Conservation (phyloP, 2,113 vertebrate genomes). For the Nothoprocta pentlandii region DNA sequence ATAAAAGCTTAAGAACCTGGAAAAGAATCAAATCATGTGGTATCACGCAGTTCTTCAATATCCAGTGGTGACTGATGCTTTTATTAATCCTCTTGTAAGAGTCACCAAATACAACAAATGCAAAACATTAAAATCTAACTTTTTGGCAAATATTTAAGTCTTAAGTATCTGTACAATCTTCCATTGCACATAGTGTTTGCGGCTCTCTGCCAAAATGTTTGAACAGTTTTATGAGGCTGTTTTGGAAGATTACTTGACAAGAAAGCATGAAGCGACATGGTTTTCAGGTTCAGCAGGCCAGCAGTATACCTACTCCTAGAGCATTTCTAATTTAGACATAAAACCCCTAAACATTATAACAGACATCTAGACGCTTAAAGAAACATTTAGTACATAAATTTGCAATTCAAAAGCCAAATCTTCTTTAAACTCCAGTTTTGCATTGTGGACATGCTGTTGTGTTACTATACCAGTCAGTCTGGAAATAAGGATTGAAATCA, state of each 20-base stretch:
- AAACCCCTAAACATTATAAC: not conserved
- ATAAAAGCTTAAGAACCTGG: not conserved
- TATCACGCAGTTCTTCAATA: not conserved
- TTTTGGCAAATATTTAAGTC: not conserved
- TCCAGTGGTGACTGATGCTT: not conserved
- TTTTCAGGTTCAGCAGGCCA: not conserved
- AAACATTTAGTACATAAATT: not conserved
- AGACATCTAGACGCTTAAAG: not conserved
- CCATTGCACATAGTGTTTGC: not conserved
- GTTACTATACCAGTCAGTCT: not conserved
- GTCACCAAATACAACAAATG: not conserved
- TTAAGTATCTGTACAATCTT: rapidly evolving
- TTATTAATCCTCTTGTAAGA: not conserved
- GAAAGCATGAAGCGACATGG: not conserved
- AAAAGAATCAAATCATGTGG: not conserved
- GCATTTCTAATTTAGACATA: not conserved
- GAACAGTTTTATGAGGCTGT: not conserved
- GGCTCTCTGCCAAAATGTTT: not conserved
- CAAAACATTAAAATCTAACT: not conserved
- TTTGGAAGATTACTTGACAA: not conserved
- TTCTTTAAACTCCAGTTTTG: not conserved
- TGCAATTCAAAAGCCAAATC: not conserved
- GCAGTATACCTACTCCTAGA: not conserved
- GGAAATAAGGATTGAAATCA: not conserved
- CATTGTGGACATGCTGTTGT: not conserved